A percentile compares a stretch with the other conserved stretches of the same genome.
phyloP scores from a whole-genome alignment of 1,140 invertebrate genomes.

The Drosophila simulans region DNA sequence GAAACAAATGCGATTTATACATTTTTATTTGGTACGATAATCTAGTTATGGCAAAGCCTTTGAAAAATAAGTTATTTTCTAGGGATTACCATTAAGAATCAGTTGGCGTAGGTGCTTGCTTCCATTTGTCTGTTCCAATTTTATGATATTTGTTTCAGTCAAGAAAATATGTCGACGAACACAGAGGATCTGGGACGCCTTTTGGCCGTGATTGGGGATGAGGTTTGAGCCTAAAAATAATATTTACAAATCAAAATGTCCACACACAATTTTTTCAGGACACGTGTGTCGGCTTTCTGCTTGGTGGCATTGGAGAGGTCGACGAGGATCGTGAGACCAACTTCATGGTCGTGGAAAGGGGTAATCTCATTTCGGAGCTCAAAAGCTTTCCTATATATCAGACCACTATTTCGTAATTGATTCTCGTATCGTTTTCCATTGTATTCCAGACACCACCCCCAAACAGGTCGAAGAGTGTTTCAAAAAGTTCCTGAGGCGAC shows the following conservation, averaged over 20 bases:
- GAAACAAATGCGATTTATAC: conserved; percentile 1
- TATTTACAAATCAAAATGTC: neutral
- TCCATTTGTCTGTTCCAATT: neutral
- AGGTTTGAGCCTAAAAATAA: conserved; percentile 22
- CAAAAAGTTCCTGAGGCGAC: conserved; percentile 95
- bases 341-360: conserved; percentile 99
- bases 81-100: neutral
- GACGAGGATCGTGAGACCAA: conserved; percentile 99
- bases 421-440: no score
- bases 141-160: no score
- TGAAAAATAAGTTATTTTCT: neutral
- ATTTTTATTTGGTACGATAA: neutral
- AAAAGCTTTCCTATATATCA: no score
- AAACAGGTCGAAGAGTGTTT: conserved; percentile 99
- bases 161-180: conserved; percentile 33
- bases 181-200: conserved; percentile 26
- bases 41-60: conserved; percentile 1
- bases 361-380: conserved; percentile 85
- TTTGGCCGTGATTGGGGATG: conserved; percentile 65
- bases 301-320: conserved; percentile 99
- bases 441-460: conserved; percentile 92
- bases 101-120: neutral
- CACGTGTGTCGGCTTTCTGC: conserved; percentile 98
- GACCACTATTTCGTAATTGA: no score
- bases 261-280: conserved; percentile 88